These are phyloP conservation scores for Lasaia peninsularis DNA, from an alignment of 1,140 invertebrate genomes.

Conservation along the genomic window DNA sequence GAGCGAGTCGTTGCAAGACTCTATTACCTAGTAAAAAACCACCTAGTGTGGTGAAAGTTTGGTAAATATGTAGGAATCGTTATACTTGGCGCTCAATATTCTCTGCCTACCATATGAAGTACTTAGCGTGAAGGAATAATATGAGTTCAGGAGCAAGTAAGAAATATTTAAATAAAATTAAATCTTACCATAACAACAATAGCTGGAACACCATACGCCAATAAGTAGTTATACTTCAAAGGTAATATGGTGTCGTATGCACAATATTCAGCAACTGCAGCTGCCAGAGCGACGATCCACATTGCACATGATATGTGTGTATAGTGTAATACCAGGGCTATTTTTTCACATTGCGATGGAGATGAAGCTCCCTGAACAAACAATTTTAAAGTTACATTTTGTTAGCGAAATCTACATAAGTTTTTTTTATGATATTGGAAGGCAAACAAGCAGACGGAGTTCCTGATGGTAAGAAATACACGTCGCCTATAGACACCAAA, in stretches of 20 bases:
- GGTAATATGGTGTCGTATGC: constrained; percentile 51
- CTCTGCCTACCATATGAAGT: too few relatives aligned
- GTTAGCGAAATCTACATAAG: too few relatives aligned
- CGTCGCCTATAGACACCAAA: too few relatives aligned
- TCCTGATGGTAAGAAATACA: too few relatives aligned
- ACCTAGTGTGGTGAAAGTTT: too few relatives aligned
- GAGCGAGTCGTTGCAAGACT: too few relatives aligned
- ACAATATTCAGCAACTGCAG: constrained; percentile 58
- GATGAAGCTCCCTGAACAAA: constrained; percentile 78
- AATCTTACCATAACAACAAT: constrained; percentile 77
- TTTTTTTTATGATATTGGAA: too few relatives aligned
- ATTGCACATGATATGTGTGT: constrained; percentile 81
- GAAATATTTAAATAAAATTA: neutral
- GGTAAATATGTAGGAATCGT: too few relatives aligned
- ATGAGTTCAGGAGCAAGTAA: neutral
- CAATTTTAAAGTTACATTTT: neutral
- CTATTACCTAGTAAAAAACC: too few relatives aligned
- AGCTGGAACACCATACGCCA: constrained; percentile 78
- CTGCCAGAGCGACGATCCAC: constrained; percentile 79
- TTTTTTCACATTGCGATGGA: constrained; percentile 78
- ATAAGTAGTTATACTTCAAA: constrained; percentile 72
- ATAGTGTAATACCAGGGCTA: constrained; percentile 83
- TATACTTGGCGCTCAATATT: too few relatives aligned
- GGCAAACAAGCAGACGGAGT: too few relatives aligned
- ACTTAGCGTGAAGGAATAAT: too few relatives aligned